Evolutionary conservation across 2,888 invertebrate species (phyloP).

Genomic region (Pammene fasciana): DNA sequence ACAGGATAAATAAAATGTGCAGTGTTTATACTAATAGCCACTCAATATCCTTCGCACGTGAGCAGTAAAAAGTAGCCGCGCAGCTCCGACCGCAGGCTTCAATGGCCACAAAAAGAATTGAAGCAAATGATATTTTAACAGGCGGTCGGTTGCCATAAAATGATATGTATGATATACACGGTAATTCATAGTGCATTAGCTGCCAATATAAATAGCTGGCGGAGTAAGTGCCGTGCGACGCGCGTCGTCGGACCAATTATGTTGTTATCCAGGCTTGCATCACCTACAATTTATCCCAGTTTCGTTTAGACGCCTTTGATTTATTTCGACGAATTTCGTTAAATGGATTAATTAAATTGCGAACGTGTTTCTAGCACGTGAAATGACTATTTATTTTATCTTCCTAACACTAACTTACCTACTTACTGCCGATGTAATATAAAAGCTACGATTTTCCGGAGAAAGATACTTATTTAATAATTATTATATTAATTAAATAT

Average conservation of each 20-base stretch:
- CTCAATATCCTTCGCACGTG: conserved; percentile 37
- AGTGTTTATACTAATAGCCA: conserved; percentile 37
- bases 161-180: conserved; percentile 55
- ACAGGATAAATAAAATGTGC: conserved; percentile 44
- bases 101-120: conserved; percentile 56
- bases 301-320: conserved; percentile 38
- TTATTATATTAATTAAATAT: too few relatives aligned
- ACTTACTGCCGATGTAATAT: background rate
- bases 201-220: conserved; percentile 47
- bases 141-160: conserved; percentile 55
- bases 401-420: background rate
- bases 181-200: conserved; percentile 53
- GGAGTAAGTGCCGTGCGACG: conserved; percentile 27
- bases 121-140: conserved; percentile 60
- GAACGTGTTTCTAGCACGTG: conserved; percentile 17
- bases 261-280: conserved; percentile 47
- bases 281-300: conserved; percentile 42
- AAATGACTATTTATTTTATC: conserved; percentile 14
- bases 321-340: conserved; percentile 35
- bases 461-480: too few relatives aligned
- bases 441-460: background rate
- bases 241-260: conserved; percentile 46
- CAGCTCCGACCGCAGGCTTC: conserved; percentile 39
- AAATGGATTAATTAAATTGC: conserved; percentile 34
- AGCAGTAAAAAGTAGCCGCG: conserved; percentile 28